phyloP scores from a whole-genome alignment of 2,888 invertebrate species.

The Orchesellides sinensis region DNA sequence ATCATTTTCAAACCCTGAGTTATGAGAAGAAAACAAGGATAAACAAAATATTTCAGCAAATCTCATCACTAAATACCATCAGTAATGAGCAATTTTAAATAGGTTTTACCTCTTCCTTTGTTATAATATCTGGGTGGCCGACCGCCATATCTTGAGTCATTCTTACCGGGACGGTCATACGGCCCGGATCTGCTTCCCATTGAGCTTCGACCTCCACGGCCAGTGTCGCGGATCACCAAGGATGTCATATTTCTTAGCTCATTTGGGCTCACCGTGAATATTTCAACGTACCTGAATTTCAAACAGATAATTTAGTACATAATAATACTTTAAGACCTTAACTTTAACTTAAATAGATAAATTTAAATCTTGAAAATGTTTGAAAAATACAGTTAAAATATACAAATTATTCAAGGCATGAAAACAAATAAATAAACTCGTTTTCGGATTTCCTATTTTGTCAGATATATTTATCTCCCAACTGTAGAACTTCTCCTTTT shows the following conservation, averaged over 20 bases:
- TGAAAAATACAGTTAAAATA: too few relatives aligned
- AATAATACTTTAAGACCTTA: too few relatives aligned
- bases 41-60: background rate
- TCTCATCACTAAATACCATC: background rate
- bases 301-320: too few relatives aligned
- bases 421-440: too few relatives aligned
- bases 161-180: slow-evolving; percentile 65
- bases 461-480: too few relatives aligned
- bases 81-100: background rate
- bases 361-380: too few relatives aligned
- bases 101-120: slow-evolving; percentile 44
- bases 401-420: too few relatives aligned
- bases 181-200: slow-evolving; percentile 61
- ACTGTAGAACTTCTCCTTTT: too few relatives aligned
- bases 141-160: slow-evolving; percentile 54
- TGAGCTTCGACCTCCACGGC: slow-evolving; percentile 30
- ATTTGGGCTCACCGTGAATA: slow-evolving; percentile 71
- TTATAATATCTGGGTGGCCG: slow-evolving; percentile 62
- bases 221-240: slow-evolving; percentile 61
- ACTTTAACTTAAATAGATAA: too few relatives aligned
- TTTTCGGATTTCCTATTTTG: too few relatives aligned
- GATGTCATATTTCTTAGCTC: slow-evolving; percentile 69
- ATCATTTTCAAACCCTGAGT: slow-evolving; percentile 77
- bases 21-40: slow-evolving; percentile 1
- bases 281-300: slow-evolving; percentile 71